Percentiles rank a stretch among this genome's conserved stretches.
phyloP scores from a whole-genome alignment of 1,140 invertebrate species.

The Drosophila lacertosa region DNA sequence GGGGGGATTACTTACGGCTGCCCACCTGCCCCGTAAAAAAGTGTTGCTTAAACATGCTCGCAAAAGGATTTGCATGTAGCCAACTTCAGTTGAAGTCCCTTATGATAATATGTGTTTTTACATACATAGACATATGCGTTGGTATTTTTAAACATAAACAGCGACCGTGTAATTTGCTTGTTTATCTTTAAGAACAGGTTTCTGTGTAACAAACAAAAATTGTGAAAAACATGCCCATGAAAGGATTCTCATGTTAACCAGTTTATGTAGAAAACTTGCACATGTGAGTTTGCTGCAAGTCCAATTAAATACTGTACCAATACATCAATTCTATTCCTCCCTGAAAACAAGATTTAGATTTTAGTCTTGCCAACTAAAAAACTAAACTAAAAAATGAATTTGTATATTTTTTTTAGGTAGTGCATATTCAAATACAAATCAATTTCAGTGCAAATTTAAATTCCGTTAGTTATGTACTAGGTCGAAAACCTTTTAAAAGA shows the following conservation, averaged over 20 bases:
- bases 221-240: background rate
- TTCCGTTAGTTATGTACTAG: no score
- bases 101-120: background rate
- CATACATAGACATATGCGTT: background rate
- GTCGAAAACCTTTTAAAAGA: background rate
- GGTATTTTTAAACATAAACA: background rate
- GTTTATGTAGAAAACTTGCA: no score
- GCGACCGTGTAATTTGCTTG: background rate
- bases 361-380: no score
- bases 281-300: no score
- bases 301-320: no score
- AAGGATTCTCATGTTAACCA: background rate
- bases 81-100: background rate
- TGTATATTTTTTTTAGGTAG: no score
- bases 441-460: no score
- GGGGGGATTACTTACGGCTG: slow-evolving; percentile 45
- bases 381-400: no score
- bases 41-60: slow-evolving; percentile 4
- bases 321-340: no score
- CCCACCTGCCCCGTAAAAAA: slow-evolving; percentile 30
- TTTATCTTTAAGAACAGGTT: background rate
- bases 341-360: no score
- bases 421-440: no score
- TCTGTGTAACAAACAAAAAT: background rate
- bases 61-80: slow-evolving; percentile 43